A percentile compares a stretch with the other conserved stretches of the same genome.
Conservation (phyloP, 2,113 vertebrate genomes). For the Strix uralensis region DNA sequence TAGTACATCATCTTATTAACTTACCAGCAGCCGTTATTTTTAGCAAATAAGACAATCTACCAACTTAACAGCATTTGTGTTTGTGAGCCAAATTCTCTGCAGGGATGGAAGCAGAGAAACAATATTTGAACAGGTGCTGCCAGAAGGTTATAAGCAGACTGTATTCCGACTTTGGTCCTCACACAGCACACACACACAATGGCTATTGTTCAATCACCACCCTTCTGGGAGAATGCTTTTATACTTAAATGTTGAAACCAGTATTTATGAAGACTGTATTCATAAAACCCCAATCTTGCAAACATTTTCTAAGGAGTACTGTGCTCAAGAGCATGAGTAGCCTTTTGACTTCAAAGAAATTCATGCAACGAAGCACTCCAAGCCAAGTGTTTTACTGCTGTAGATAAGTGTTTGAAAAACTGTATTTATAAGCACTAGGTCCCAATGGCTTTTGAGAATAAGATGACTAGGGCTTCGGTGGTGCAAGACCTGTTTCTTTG, state of each 20-base stretch:
- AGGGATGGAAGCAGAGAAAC: not conserved
- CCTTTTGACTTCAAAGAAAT: not conserved
- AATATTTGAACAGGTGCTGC: constrained; percentile 49
- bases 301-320: not conserved
- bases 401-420: not conserved
- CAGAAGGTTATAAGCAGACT: not conserved
- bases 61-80: not conserved
- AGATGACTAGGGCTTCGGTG: not conserved
- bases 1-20: not conserved
- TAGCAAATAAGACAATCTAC: not conserved
- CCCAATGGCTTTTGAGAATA: not conserved
- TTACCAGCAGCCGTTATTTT: not conserved
- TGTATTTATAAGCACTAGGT: not conserved
- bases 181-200: not conserved
- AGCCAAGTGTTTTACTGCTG: not conserved
- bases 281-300: not conserved
- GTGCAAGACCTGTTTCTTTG: not conserved
- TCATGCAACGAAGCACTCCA: not conserved
- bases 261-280: not conserved
- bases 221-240: not conserved
- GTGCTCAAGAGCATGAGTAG: not conserved
- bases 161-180: not conserved
- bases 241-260: not conserved
- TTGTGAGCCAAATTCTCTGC: constrained; percentile 13
- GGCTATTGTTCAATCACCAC: not conserved